These are phyloP conservation scores for Rhynchotus rufescens DNA, from an alignment of 2,797 vertebrate genomes.

Conservation along the genomic window DNA sequence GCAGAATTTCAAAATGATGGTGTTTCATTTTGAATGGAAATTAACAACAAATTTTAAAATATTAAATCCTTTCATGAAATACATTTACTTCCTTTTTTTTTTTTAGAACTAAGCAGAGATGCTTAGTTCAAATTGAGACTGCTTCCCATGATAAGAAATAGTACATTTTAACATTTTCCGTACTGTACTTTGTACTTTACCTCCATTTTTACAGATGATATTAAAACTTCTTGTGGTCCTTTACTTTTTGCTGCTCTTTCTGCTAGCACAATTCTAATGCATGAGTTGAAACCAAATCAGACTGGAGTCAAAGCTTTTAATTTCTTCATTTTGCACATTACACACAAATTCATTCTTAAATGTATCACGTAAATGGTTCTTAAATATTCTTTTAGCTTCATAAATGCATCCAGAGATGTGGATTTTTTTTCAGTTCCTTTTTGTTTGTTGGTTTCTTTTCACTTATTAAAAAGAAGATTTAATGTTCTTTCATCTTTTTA, in stretches of 20 bases:
- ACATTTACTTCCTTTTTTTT: background rate
- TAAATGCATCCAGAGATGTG: background rate
- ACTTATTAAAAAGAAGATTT: background rate
- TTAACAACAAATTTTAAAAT: background rate
- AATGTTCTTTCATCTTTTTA: background rate
- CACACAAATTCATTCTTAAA: fast-evolving
- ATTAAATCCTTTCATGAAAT: background rate
- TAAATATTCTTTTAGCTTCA: background rate
- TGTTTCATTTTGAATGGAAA: background rate
- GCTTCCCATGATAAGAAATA: background rate
- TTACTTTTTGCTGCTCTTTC: background rate
- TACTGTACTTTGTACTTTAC: background rate
- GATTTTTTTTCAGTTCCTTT: background rate
- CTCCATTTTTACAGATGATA: background rate
- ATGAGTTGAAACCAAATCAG: background rate
- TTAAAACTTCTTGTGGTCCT: background rate
- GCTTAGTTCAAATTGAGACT: background rate
- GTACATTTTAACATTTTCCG: background rate
- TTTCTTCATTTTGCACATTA: background rate
- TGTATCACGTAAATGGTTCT: background rate
- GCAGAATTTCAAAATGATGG: background rate
- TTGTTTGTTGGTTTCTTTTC: background rate
- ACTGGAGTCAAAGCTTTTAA: background rate
- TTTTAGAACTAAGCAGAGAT: background rate
- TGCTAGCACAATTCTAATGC: background rate